Percentiles rank a stretch among this genome's conserved stretches.
Evolutionary conservation across 2,113 vertebrate genomes (phyloP).

Genomic region (Ardeotis arabs): DNA sequence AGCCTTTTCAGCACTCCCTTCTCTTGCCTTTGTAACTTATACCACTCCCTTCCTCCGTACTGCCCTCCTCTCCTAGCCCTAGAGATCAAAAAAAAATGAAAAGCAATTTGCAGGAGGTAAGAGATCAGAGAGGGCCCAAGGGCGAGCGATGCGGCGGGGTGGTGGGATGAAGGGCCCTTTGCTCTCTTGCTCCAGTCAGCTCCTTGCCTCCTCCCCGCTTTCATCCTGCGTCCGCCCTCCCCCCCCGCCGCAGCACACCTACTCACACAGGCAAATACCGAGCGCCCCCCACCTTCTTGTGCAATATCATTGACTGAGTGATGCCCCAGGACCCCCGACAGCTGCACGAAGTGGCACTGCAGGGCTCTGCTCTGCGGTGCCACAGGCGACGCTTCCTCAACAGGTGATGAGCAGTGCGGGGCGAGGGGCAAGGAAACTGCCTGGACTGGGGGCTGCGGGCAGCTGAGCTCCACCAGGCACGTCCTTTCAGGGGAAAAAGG

Average conservation of each 20-base stretch:
- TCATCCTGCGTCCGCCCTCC: not conserved
- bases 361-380: not conserved
- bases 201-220: constrained; percentile 36
- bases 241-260: not conserved
- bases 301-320: not conserved
- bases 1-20: not conserved
- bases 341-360: rapidly evolving
- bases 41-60: not conserved
- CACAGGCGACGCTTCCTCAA: rapidly evolving
- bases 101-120: constrained; percentile 27
- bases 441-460: not conserved
- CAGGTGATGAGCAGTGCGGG: not conserved
- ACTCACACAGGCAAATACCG: not conserved
- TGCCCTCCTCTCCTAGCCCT: not conserved
- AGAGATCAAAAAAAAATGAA: not conserved
- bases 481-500: not conserved
- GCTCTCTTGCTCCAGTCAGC: constrained; percentile 22
- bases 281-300: not conserved
- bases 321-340: not conserved
- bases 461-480: rapidly evolving
- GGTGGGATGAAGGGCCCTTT: constrained; percentile 51
- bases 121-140: constrained; percentile 43
- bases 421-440: not conserved
- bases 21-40: not conserved
- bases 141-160: not conserved